phyloP scores from a whole-genome alignment of 2,113 vertebrate species.

The Aegotheles bennettii region DNA sequence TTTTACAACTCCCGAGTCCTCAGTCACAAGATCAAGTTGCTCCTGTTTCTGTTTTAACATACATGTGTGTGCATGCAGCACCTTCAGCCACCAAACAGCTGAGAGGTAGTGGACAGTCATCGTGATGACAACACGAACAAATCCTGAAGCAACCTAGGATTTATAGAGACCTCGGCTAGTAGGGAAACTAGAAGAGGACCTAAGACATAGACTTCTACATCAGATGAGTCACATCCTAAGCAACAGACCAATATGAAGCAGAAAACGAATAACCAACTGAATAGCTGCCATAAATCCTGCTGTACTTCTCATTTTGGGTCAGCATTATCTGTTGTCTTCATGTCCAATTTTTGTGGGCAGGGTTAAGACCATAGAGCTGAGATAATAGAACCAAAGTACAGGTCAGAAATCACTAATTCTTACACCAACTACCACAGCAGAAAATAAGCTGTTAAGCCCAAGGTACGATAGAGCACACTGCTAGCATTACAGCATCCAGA shows the following conservation, averaged over 20 bases:
- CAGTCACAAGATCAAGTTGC: not conserved
- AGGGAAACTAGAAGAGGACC: not conserved
- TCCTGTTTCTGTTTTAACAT: not conserved
- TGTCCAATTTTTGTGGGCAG: not conserved
- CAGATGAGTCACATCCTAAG: not conserved
- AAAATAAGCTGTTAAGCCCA: not conserved
- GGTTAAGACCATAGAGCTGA: not conserved
- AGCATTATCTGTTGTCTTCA: not conserved
- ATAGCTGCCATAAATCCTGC: not conserved
- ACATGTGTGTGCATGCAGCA: not conserved
- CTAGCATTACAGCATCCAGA: not conserved
- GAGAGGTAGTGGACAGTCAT: not conserved
- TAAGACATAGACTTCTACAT: not conserved
- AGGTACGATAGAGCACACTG: not conserved
- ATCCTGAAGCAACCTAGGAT: not conserved
- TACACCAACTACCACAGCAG: not conserved
- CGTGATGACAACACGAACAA: not conserved
- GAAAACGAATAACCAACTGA: not conserved
- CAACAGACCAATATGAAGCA: not conserved
- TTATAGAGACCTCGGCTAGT: not conserved
- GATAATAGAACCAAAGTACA: not conserved
- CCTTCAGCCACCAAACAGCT: not conserved
- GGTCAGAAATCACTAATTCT: not conserved
- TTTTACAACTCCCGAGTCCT: accelerated
- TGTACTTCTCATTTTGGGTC: not conserved